phyloP scores from a whole-genome alignment of 2,888 invertebrate species.

The Limnephilus auricula region DNA sequence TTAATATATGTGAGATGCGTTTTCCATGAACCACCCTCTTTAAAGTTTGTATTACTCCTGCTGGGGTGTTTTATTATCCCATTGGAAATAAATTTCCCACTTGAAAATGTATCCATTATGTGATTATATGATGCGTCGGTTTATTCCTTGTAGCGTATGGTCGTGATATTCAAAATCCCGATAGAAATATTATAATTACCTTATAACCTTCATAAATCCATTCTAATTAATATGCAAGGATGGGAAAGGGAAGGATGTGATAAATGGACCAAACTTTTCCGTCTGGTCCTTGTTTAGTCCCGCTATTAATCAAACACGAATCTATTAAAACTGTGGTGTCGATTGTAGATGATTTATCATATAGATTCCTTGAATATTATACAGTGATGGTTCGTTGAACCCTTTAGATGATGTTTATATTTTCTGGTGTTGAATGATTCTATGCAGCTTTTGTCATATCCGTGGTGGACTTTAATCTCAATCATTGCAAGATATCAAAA shows the following conservation, averaged over 20 bases:
- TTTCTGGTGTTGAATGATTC: neutral
- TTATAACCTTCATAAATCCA: neutral
- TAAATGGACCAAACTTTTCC: neutral
- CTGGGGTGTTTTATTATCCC: neutral
- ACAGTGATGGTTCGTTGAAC: constrained; percentile 2
- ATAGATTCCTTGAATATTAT: neutral
- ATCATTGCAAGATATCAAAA: neutral
- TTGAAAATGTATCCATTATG: neutral
- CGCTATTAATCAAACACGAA: neutral
- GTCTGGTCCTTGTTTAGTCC: neutral
- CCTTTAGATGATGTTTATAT: neutral
- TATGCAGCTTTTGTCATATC: neutral
- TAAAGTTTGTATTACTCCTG: neutral
- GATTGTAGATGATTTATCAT: neutral
- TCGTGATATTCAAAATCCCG: neutral
- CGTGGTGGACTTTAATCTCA: neutral
- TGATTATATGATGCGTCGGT: neutral
- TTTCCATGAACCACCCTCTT: neutral
- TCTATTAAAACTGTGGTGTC: neutral
- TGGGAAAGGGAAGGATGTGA: neutral
- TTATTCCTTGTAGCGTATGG: neutral
- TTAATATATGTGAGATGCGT: neutral
- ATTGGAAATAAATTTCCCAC: neutral
- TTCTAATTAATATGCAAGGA: neutral
- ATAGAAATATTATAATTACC: neutral